A percentile compares a stretch with the other conserved stretches of the same genome.
phyloP scores from a whole-genome alignment of 2,797 vertebrate species.

The Picus viridis region DNA sequence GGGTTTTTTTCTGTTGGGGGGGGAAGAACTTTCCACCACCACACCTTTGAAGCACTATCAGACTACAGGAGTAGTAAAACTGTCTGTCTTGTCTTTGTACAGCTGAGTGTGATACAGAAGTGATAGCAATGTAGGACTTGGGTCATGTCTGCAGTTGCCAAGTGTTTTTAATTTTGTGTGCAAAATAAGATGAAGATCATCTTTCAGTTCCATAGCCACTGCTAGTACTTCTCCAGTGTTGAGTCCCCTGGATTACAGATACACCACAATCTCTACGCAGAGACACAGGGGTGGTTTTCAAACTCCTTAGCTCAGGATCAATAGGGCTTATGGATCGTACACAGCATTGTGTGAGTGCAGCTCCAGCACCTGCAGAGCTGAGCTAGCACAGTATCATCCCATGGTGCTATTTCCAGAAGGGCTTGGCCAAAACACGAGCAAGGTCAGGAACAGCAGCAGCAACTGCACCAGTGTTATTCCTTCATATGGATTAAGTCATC shows the following conservation, averaged over 20 bases:
- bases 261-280: rapidly evolving
- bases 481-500: neutral
- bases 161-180: neutral
- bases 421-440: neutral
- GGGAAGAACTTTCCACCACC: too few relatives aligned
- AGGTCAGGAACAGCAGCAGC: neutral
- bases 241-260: neutral
- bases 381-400: rapidly evolving
- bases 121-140: rapidly evolving
- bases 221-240: neutral
- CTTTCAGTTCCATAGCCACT: neutral
- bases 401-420: neutral
- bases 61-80: neutral
- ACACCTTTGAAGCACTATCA: neutral
- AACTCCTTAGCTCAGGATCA: neutral
- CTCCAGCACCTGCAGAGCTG: neutral
- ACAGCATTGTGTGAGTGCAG: neutral
- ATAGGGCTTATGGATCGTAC: rapidly evolving
- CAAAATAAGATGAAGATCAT: neutral
- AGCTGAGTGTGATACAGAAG: neutral
- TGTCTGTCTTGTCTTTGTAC: neutral
- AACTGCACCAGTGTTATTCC: neutral
- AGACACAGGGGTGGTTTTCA: neutral
- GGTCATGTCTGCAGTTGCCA: neutral
- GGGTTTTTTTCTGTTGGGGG: too few relatives aligned